Base-by-base conservation (phyloP, 2,888 invertebrate species). In the Oxycera nigricornis region DNA sequence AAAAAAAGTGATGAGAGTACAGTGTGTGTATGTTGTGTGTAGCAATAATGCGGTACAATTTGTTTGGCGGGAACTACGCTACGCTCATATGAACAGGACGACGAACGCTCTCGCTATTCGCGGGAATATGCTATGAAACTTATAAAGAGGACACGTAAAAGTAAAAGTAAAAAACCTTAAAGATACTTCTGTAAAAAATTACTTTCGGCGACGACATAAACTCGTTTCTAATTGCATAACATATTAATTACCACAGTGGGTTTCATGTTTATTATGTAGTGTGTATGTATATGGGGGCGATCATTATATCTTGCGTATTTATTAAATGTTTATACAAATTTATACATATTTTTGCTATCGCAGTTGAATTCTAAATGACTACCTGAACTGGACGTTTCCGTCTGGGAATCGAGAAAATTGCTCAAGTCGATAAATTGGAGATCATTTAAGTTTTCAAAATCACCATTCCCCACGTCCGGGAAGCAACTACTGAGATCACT, bases 321-420 rank as follows among this genome's bases (percentile, higher is more conserved):
- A 28, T 28, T 7, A 46, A 46, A 46, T 46, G 46, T 55, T 35
- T 62, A 62, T 62, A 35, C 28, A 59, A 28, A 59, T 41, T 35
- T 55, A 65, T 76, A 73, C 72, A 76, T 41, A 75, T 70, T 75
- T 73, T 76, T 74, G 68, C 73, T 75, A 75, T 74, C 75, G 75
- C 76, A 76, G 68, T 74, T 68, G 74, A 78, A 78, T 75, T 77
- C 75, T 75, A 78, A 76, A 74, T 78, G 78, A 75, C 77, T 78
- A 75, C 77, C 77, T 62, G 78, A 77, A 74, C 76, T 77, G 41
- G 77, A 76, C 41, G 77, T 75, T 20, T 75, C 59, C 20, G 76
- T 75, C 65, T 77, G 76, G 61, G 74, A 73, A 57, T 76, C 73
- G 46, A 74, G 68, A 35, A 75, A 73, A 73, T 74, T 70, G 68